Base-by-base conservation (phyloP, 2,113 vertebrate genomes). In the Neodontobutis hainanensis region DNA sequence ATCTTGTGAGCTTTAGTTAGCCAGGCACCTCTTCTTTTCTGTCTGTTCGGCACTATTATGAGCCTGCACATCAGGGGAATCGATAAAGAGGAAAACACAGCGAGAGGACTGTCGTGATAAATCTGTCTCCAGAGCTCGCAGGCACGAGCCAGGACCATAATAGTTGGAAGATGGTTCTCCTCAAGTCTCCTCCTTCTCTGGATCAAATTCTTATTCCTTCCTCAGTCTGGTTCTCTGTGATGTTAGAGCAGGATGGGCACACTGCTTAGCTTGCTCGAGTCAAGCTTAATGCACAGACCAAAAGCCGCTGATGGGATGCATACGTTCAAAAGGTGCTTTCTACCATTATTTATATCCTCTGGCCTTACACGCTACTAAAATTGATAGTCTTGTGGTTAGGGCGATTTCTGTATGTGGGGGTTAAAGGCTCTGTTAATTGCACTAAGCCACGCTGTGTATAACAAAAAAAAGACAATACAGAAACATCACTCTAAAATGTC, bases 51-150 rank as follows among this genome's bases (percentile, higher is more conserved):
- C 77, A 82, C 70, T 83, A 85, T 83, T 82, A 88, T 83, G 84
- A 81, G 85, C 61, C 81, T 72, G 76, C 81, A 82, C 80, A 84
- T 87, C 81, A 66, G 64, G 71, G 70, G 73, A 81, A 90, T 88
- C 83, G 70, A 92, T 90, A 80, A 46, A 42, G 80, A 88, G 75
- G 77, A 88, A 89, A 89, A 86, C 78, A 80, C 71, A 79, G 66
- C 70, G 75, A 77, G 73, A 88, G 73, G 61, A 77, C 71, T 73
- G 68, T 78, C 36, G 40, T 12, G 71, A 77, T 90, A 88, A 89
- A 90, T 90, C 86, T 87, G 83, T 78, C 71, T 80, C 45, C 48
- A 48, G 65, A 11, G 44, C 80, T 91, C 11, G n/a, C 52, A 66
- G 78, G 65, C 81, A 84, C 19, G 12, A 82, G 69, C 55, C 76